These are phyloP conservation scores for Saxidomus purpurata DNA, from an alignment of 1,140 invertebrate species.

Conservation along the genomic window DNA sequence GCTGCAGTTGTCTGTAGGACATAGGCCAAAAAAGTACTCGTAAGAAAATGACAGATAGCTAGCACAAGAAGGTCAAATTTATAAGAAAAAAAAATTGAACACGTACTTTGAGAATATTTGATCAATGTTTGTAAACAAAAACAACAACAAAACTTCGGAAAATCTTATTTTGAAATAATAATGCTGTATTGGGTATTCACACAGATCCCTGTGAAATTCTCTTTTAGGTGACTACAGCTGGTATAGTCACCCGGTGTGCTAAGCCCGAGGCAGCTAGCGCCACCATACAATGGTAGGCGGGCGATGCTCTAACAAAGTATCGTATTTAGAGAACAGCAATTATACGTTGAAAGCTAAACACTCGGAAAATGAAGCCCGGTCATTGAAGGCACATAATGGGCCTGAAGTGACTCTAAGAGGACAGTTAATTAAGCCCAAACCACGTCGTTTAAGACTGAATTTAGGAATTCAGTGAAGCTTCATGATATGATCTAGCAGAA, in stretches of 20 bases:
- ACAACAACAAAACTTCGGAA: too few relatives aligned
- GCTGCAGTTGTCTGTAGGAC: too few relatives aligned
- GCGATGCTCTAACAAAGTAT: background rate
- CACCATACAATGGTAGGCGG: constrained; percentile 39
- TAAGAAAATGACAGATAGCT: too few relatives aligned
- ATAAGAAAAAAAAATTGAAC: too few relatives aligned
- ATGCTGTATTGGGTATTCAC: too few relatives aligned
- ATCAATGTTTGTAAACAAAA: too few relatives aligned
- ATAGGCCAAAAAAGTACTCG: too few relatives aligned
- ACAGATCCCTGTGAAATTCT: constrained; percentile 16
- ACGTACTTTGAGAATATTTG: too few relatives aligned
- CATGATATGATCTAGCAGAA: background rate
- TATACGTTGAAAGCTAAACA: constrained; percentile 48
- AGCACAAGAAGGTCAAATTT: too few relatives aligned
- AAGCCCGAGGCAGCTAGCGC: background rate
- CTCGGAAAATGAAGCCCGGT: constrained; percentile 31
- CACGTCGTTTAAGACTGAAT: background rate
- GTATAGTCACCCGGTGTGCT: background rate
- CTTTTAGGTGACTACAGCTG: background rate
- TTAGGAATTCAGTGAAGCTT: background rate
- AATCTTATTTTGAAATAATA: too few relatives aligned
- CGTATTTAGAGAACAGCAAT: constrained; percentile 44
- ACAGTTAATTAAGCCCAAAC: constrained; percentile 44
- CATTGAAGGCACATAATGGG: constrained; percentile 28
- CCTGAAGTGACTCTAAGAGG: constrained; percentile 10